Evolutionary conservation across 2,888 invertebrate genomes (phyloP).

Genomic region (Amphipoea oculea): DNA sequence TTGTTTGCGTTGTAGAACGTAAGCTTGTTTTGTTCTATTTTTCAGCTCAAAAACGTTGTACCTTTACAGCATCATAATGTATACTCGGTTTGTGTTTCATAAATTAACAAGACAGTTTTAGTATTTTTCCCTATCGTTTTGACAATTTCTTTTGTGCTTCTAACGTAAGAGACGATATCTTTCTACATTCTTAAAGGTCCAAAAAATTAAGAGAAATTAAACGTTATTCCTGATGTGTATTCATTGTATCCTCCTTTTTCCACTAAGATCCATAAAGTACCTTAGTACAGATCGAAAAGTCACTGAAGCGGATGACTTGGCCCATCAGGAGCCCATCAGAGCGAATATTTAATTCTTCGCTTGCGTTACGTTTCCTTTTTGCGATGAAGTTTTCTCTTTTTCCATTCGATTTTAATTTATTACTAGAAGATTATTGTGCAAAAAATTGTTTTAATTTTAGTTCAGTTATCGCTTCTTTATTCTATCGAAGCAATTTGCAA

Average conservation of each 20-base stretch:
- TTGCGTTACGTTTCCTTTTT: constrained; percentile 64
- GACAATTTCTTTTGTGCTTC: constrained; percentile 8
- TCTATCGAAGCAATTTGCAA: neutral
- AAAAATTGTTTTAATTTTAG: constrained; percentile 1
- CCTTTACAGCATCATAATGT: constrained; percentile 15
- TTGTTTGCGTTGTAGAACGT: constrained; percentile 32
- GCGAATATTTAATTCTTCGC: constrained; percentile 75
- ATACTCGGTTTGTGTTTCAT: constrained; percentile 28
- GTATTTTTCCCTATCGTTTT: neutral
- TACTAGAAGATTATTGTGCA: constrained; percentile 27
- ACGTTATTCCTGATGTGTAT: neutral
- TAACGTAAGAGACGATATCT: neutral
- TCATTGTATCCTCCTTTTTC: constrained; percentile 32
- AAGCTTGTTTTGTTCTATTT: constrained; percentile 62
- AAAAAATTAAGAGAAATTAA: neutral
- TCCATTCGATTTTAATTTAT: constrained; percentile 52
- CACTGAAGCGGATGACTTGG: constrained; percentile 70
- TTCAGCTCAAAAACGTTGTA: constrained; percentile 33
- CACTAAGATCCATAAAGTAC: constrained; percentile 68
- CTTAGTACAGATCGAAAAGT: constrained; percentile 73
- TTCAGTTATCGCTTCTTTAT: neutral
- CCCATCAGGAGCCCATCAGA: constrained; percentile 69
- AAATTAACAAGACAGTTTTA: constrained; percentile 34
- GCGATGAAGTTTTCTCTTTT: constrained; percentile 49
- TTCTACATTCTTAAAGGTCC: neutral